phyloP scores from a whole-genome alignment of 2,797 vertebrate species.

The Melanotaenia parkinsoni region DNA sequence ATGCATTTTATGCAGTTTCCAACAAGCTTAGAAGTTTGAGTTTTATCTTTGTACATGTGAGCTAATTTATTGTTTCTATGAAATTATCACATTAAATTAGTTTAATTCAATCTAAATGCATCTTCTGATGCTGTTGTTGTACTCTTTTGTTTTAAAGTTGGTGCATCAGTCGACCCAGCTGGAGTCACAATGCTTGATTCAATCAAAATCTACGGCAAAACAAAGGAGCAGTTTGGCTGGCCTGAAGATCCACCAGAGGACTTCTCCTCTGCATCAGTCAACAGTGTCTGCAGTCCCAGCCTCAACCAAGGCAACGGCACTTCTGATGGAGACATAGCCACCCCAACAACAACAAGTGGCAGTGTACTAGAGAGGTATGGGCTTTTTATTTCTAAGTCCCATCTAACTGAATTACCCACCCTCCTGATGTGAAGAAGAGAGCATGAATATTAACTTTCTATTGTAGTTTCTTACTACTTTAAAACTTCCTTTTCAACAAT shows the following conservation, averaged over 20 bases:
- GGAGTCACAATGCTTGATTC: conserved; percentile 99
- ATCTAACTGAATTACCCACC: background rate
- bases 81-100: background rate
- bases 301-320: conserved; percentile 91
- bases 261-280: conserved; percentile 93
- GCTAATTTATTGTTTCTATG: background rate
- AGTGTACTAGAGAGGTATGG: conserved; percentile 95
- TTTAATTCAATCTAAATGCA: background rate
- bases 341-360: conserved; percentile 87
- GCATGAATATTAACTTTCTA: conserved; percentile 9
- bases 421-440: background rate
- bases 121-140: conserved; percentile 9
- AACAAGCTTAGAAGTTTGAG: background rate
- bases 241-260: conserved; percentile 97
- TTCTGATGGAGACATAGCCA: conserved; percentile 87
- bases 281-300: conserved; percentile 95
- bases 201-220: conserved; percentile 98
- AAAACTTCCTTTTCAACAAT: background rate
- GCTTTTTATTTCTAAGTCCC: conserved; percentile 2
- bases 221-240: conserved; percentile 99
- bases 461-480: conserved; percentile 1
- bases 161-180: conserved; percentile 97
- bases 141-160: conserved; percentile 81
- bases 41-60: background rate
- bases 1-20: background rate